phyloP scores from a whole-genome alignment of 2,888 invertebrate genomes.

The Andrena camellia region DNA sequence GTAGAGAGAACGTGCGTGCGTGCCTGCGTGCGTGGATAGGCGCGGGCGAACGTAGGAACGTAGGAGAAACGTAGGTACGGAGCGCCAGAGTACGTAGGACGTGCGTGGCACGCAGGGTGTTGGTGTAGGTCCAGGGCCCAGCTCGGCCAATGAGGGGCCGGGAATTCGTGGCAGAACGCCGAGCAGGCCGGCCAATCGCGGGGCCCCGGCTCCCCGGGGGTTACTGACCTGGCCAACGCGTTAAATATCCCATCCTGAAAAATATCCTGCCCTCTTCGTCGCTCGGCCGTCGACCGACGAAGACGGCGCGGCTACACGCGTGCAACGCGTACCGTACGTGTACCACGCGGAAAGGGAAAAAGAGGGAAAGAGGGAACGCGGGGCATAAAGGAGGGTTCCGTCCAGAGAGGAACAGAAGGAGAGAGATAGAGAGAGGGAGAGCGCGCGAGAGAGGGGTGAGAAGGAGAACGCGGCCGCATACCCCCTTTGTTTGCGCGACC shows the following conservation, averaged over 20 bases:
- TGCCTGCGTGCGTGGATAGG: constrained; percentile 30
- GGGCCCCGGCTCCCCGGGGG: constrained; percentile 79
- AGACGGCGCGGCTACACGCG: constrained; percentile 55
- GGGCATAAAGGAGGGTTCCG: constrained; percentile 30
- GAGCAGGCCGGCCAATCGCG: constrained; percentile 81
- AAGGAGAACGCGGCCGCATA: constrained; percentile 73
- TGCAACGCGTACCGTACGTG: constrained; percentile 51
- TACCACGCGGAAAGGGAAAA: constrained; percentile 47
- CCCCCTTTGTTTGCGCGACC: constrained; percentile 83
- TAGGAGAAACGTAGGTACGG: constrained; percentile 40
- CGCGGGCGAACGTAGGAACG: constrained; percentile 43
- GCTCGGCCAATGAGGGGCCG: constrained; percentile 82
- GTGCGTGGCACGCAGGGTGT: constrained; percentile 76
- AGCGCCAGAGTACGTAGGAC: constrained; percentile 54
- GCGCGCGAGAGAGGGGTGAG: constrained; percentile 3
- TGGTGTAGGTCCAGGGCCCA: constrained; percentile 85
- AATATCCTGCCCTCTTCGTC: constrained; percentile 78
- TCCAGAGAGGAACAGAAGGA: constrained; percentile 41
- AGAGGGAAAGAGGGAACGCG: constrained; percentile 50
- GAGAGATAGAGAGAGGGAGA: constrained; percentile 24
- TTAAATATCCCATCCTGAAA: constrained; percentile 85
- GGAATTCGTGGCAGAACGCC: constrained; percentile 83
- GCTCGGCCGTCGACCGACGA: constrained; percentile 49
- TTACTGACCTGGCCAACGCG: constrained; percentile 84
- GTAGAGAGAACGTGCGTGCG: background rate